Evolutionary conservation across 2,888 invertebrate genomes (phyloP), one percentile per base, ranked within the genome.

Genomic region (Balanococcus diminutus): DNA sequence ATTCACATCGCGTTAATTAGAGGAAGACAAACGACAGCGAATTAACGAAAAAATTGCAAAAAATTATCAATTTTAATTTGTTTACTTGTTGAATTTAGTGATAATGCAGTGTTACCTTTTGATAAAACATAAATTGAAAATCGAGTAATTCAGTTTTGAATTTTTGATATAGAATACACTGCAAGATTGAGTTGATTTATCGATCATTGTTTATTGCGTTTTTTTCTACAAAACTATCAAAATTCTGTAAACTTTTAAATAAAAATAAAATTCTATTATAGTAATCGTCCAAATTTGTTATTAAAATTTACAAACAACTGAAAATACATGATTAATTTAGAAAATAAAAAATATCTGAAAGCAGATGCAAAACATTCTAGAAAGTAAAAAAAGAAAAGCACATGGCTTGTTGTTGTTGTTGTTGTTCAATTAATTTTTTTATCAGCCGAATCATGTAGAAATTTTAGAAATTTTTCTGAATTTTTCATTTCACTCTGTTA

Each of bases 11-110:
- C 25, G 14, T 32, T 79, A 79, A 79, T 79, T 79, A n/a, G 36
- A 36, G 36, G 11, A 28, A 25, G 16, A 11, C 28, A 36, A 19
- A 79, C 3, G 19, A n/a, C n/a, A n/a, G n/a, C n/a, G n/a, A n/a
- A n/a, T n/a, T n/a, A n/a, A n/a, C 6, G 19, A n/a, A 79, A 79
- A 79, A 36, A 22, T 11, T 56, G 9, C 22, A 1, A 8, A 56
- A 56, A 56, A 16, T 72, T 72, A 31, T 28, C 31, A 56, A 8
- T 56, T 56, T 56, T 31, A 16, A 16, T 31, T 28, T 72, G 72
- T 72, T 72, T 72, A 72, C 72, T 72, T 72, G 75, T 79, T 79
- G 75, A 79, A 79, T 36, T 79, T 19, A 36, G 32, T 79, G 75
- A 79, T 79, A 79, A 79, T 11, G 75, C 75, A 79, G 36, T 79